These are phyloP conservation scores for Adoxophyes honmai DNA, from an alignment of 1,140 invertebrate genomes.

Conservation along the genomic window DNA sequence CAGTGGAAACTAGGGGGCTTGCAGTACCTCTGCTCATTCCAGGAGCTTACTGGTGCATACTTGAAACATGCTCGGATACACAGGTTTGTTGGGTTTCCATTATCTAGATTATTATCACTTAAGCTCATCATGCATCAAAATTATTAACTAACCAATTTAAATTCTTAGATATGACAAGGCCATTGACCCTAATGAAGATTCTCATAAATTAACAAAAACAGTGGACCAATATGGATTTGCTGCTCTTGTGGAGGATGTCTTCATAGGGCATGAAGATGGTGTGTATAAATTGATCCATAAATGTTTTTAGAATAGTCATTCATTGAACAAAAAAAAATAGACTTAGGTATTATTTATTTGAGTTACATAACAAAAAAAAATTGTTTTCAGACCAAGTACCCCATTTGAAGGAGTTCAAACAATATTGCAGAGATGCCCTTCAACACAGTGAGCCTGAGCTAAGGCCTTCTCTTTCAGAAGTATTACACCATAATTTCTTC, in stretches of 20 bases:
- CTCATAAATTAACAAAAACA: constrained; percentile 66
- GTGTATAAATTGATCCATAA: no score
- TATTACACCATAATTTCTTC: constrained; percentile 86
- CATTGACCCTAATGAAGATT: constrained; percentile 84
- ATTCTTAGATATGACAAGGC: constrained; percentile 81
- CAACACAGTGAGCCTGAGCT: constrained; percentile 79
- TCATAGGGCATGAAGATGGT: constrained; percentile 81
- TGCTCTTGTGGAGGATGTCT: constrained; percentile 85
- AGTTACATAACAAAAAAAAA: no score
- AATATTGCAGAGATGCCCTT: constrained; percentile 81
- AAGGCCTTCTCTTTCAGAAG: constrained; percentile 79
- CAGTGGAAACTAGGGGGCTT: constrained; percentile 90
- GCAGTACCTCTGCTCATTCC: constrained; percentile 85
- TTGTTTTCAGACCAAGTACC: constrained; percentile 81
- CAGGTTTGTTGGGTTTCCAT: constrained; percentile 40
- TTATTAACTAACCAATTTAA: no score
- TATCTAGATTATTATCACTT: no score
- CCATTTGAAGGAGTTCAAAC: constrained; percentile 81
- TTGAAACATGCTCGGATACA: constrained; percentile 83
- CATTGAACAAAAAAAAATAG: no score
- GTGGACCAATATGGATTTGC: constrained; percentile 91
- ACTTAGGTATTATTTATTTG: no score
- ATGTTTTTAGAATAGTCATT: no score
- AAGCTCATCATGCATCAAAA: no score
- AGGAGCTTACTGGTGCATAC: constrained; percentile 81